phyloP scores from a whole-genome alignment of 2,113 vertebrate species.

The Engystomops pustulosus region DNA sequence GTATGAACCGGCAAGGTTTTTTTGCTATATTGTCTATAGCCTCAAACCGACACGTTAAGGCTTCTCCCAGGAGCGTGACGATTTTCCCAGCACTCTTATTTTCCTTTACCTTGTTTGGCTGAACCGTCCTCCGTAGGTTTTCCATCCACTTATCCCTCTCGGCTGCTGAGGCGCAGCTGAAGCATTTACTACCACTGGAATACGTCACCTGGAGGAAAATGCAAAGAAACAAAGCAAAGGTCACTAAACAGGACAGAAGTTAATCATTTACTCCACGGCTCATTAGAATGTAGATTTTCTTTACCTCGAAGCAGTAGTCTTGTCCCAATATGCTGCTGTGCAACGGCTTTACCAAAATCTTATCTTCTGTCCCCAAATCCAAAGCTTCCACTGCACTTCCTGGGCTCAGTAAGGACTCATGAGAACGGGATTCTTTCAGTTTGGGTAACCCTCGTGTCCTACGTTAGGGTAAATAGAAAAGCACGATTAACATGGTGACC shows the following conservation, averaged over 20 bases:
- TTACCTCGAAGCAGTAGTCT: conserved; percentile 98
- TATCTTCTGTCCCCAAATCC: conserved; percentile 87
- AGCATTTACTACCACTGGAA: conserved; percentile 93
- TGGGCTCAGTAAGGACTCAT: conserved; percentile 90
- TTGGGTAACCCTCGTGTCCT: conserved; percentile 88
- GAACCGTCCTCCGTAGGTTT: conserved; percentile 90
- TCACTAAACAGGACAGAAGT: neutral
- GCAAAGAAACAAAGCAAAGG: neutral
- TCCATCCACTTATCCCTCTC: conserved; percentile 99
- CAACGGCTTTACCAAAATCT: conserved; percentile 87
- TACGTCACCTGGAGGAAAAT: conserved; percentile 80
- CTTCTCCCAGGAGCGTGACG: too few species aligned
- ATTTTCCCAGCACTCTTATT: neutral
- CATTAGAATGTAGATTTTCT: neutral
- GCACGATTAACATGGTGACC: neutral
- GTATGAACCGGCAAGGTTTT: too few species aligned
- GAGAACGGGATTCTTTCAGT: conserved; percentile 89
- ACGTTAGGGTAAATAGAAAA: conserved; percentile 46
- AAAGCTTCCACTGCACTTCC: conserved; percentile 86
- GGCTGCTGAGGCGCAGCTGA: conserved; percentile 92
- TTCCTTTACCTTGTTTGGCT: conserved; percentile 92
- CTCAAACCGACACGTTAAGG: too few species aligned
- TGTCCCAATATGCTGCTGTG: conserved; percentile 95
- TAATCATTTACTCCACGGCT: neutral
- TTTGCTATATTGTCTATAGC: too few species aligned